Evolutionary conservation across 2,113 vertebrate species (phyloP).

Genomic region (Micronycteris hirsuta): DNA sequence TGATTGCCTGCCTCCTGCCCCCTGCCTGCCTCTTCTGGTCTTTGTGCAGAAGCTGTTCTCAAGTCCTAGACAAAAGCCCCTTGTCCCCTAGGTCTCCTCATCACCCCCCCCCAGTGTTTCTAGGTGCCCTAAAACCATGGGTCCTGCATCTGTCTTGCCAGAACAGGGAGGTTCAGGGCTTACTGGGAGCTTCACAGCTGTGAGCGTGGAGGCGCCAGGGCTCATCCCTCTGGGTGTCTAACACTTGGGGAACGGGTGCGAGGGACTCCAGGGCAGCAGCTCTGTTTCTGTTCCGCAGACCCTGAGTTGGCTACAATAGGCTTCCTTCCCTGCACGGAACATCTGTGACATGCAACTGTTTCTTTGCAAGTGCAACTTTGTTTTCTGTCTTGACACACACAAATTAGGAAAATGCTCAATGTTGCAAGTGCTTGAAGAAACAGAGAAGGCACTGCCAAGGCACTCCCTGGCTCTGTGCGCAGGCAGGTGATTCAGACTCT

Average conservation of each 20-base stretch:
- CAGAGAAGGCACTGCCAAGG: background rate
- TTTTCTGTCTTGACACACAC: background rate
- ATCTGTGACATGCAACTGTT: background rate
- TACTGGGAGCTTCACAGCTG: background rate
- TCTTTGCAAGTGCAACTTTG: background rate
- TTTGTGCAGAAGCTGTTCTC: background rate
- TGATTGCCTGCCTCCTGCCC: background rate
- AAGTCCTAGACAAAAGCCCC: slow-evolving; percentile 25
- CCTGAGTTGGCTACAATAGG: background rate
- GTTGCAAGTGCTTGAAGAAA: slow-evolving; percentile 18
- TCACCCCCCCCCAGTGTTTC: background rate
- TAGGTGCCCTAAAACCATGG: background rate
- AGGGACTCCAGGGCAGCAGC: background rate
- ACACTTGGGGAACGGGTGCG: background rate
- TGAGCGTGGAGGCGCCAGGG: background rate
- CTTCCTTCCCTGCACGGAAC: background rate
- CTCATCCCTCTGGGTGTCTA: background rate
- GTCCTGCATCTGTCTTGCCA: background rate
- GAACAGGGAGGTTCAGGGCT: background rate
- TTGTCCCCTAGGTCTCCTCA: background rate
- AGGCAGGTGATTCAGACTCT: slow-evolving; percentile 54
- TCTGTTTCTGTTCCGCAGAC: background rate
- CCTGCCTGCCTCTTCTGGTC: background rate
- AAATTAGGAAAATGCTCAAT: background rate
- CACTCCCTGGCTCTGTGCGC: background rate